Base-by-base conservation (phyloP, 2,888 invertebrate genomes). In the Andrena chrysosceles region DNA sequence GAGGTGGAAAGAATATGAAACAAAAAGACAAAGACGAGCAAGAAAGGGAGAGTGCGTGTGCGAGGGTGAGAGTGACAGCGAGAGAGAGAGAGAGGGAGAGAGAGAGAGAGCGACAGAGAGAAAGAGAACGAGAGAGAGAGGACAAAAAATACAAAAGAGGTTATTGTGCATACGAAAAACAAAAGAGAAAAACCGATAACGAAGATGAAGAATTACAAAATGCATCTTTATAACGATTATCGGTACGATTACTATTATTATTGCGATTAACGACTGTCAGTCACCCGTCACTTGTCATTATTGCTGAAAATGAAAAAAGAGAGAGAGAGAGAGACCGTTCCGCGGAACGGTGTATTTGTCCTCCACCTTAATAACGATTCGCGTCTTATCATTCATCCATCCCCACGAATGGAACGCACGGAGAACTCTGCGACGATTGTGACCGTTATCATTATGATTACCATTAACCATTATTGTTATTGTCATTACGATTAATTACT, bases 131-230 rank as follows among this genome's bases (percentile, higher is more conserved):
- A 91, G 91, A 91, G 90, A 87, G 13, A 74, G 64, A 54, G 23
- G 42, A 75, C 23, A 66, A 60, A 70, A 87, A 20, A 56, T 23
- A 56, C 56, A 56, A 56, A 90, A 90, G 88, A 92, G 89, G 91
- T 93, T 93, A 93, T 93, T 93, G 92, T 93, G 93, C 93, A 93
- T 93, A 93, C 91, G 91, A 91, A 91, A 90, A 10, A 86, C 75
- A 70, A 91, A 92, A 90, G 68, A 56, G 49, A 31, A 59, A 31
- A 62, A 52, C 49, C 31, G 56, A 59, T n/a, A 59, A 54, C 29
- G 77, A 68, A 56, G 20, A 77, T 60, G 63, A 92, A 88, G 85
- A 87, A 87, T 85, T 85, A 89, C 87, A 91, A 91, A 91, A 91
- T 91, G 89, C 91, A 91, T 89, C 91, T 91, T 91, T 91, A 90